phyloP scores from a whole-genome alignment of 1,140 invertebrate species.

The Anagrus nilaparvatae region DNA sequence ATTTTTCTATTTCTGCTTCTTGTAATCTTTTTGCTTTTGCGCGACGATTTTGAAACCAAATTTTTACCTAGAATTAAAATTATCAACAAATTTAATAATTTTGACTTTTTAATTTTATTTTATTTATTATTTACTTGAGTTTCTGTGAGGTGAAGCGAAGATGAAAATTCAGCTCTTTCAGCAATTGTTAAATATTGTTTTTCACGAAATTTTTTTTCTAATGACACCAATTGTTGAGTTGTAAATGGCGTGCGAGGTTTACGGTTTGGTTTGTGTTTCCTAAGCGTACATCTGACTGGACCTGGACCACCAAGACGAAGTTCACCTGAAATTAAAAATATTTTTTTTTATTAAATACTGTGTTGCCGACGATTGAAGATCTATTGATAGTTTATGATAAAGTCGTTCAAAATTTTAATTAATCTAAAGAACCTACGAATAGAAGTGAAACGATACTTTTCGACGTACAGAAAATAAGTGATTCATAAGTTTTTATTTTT shows the following conservation, averaged over 20 bases:
- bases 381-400: conserved; percentile 10
- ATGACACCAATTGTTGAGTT: conserved; percentile 83
- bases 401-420: neutral
- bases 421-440: no score
- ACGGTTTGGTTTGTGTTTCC: conserved; percentile 92
- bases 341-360: conserved; percentile 1
- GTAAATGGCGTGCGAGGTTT: conserved; percentile 97
- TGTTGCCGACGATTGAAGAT: neutral
- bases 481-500: no score
- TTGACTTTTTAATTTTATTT: neutral
- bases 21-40: conserved; percentile 91
- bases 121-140: conserved; percentile 64
- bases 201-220: conserved; percentile 93
- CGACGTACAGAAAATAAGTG: no score
- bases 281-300: conserved; percentile 83
- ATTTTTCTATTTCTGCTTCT: conserved; percentile 86
- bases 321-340: conserved; percentile 46
- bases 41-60: conserved; percentile 94
- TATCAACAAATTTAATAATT: neutral
- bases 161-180: conserved; percentile 92
- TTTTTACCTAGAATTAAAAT: conserved; percentile 67
- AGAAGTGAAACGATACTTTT: no score
- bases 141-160: conserved; percentile 86
- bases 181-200: conserved; percentile 96
- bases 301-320: conserved; percentile 64